Evolutionary conservation across 2,113 vertebrate genomes (phyloP), one percentile per base, ranked within the genome.

Genomic region (Athene cunicularia): DNA sequence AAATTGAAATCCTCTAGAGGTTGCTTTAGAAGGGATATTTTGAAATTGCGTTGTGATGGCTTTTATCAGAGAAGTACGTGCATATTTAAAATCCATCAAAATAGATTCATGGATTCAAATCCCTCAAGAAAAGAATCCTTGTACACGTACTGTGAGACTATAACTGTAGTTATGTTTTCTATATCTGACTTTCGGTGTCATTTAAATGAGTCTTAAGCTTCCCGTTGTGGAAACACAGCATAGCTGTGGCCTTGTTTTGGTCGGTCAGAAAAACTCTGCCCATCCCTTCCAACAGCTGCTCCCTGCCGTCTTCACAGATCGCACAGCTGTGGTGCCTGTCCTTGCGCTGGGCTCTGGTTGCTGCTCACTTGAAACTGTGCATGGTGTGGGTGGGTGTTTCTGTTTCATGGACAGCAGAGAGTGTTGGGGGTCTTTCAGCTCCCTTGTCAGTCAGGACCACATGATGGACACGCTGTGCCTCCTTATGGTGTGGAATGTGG

Each of bases 131-230:
- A 89, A 80, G 53, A 75, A 14, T 23, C 32, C n/a, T 70, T 35
- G n/a, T 35, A 20, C 1, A 1, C 49, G n/a, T 60, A 33, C 32
- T 0, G 0, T 52, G 71, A 73, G 71, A 59, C 0, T 1, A 45
- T 70, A 88, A 39, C 17, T 58, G 20, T 50, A 73, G 77, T 68
- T 88, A 13, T 12, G 15, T 59, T 84, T 41, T 91, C 39, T 63
- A 8, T 85, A 9, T 56, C 60, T 66, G 41, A 27, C 63, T 93
- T 85, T 70, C 55, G 67, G 0, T 4, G 70, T 55, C 74, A 43
- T 92, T 70, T 74, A 74, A 19, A 43, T 39, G 28, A 79, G 6
- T 30, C 70, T 86, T 75, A 62, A 87, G 12, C 60, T 53, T 82
- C 50, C n/a, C 2, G 0, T 18, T 80, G 28, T 43, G 27, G 24